Evolutionary conservation across 2,113 vertebrate genomes (phyloP).

Genomic region (Tetrax tetrax): DNA sequence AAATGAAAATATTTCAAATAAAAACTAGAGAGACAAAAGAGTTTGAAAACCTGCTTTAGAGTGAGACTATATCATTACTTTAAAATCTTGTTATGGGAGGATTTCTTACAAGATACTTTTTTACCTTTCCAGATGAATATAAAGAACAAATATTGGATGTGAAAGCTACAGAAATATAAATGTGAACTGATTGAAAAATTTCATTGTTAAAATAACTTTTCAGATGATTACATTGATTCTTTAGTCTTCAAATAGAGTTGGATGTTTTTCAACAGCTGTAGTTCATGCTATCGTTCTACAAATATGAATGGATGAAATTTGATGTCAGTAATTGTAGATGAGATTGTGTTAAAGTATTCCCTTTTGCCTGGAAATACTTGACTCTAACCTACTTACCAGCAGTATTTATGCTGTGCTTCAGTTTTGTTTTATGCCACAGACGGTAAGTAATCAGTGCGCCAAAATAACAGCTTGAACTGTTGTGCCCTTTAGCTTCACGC

Average conservation of each 20-base stretch:
- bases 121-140: background rate
- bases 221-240: background rate
- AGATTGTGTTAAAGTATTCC: background rate
- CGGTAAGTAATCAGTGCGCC: background rate
- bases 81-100: background rate
- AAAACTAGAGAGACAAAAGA: background rate
- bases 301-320: background rate
- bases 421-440: background rate
- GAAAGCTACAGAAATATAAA: background rate
- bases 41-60: background rate
- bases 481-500: background rate
- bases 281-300: background rate
- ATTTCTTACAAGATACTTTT: background rate
- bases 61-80: background rate
- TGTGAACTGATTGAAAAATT: background rate
- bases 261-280: background rate
- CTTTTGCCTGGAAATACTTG: background rate
- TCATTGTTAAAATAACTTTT: background rate
- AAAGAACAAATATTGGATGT: background rate
- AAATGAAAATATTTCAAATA: background rate
- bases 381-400: background rate
- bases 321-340: background rate
- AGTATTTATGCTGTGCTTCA: background rate
- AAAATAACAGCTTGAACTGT: background rate
- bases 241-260: background rate